A percentile compares a stretch with the other conserved stretches of the same genome.
phyloP scores from a whole-genome alignment of 2,888 invertebrate species.

The Agriopis aurantiaria region DNA sequence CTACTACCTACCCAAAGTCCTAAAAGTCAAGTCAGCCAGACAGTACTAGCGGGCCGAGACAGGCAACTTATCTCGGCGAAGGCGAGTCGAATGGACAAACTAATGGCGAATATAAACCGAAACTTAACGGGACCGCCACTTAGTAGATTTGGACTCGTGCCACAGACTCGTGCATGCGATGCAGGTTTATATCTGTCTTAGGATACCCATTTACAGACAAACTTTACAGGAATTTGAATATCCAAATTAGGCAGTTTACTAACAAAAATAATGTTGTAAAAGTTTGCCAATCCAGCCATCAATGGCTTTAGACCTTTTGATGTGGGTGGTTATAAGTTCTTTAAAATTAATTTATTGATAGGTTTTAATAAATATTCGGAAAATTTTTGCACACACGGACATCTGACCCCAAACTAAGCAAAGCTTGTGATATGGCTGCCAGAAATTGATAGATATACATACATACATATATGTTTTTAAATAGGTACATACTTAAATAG shows the following conservation, averaged over 20 bases:
- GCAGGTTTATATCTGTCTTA: conserved; percentile 39
- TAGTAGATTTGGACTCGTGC: conserved; percentile 49
- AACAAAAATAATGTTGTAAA: conserved; percentile 6
- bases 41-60: conserved; percentile 40
- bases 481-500: no score
- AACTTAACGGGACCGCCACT: conserved; percentile 47
- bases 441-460: no score
- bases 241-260: conserved; percentile 5
- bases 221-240: conserved; percentile 27
- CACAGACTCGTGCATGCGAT: conserved; percentile 41
- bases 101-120: conserved; percentile 49
- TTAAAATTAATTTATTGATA: no score
- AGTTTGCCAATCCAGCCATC: not conserved
- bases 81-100: conserved; percentile 49
- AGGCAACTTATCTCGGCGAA: conserved; percentile 45
- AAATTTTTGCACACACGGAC: no score
- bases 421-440: no score
- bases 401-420: no score
- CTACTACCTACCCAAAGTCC: conserved; percentile 28
- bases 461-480: no score
- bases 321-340: no score
- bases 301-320: not conserved
- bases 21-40: conserved; percentile 43
- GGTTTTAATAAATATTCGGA: no score
- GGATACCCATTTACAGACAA: conserved; percentile 11